Evolutionary conservation across 2,888 invertebrate genomes (phyloP).

Genomic region (Andricus curvator): DNA sequence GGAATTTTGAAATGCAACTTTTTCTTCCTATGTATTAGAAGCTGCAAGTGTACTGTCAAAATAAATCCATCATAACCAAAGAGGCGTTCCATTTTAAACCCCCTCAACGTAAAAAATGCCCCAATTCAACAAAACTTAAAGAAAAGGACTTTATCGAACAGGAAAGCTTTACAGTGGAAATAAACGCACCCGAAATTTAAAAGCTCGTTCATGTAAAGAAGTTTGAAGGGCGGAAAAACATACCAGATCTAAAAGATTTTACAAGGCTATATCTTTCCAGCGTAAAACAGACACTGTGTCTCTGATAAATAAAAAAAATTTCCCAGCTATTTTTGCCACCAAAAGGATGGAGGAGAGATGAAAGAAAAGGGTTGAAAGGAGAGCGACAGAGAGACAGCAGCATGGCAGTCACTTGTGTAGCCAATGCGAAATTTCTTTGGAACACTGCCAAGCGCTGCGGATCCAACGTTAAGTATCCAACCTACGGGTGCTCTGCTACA

Average conservation of each 20-base stretch:
- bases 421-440: conserved; percentile 66
- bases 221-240: background rate
- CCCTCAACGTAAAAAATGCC: background rate
- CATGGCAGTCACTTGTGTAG: conserved; percentile 48
- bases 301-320: conserved; percentile 18
- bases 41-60: too few relatives aligned
- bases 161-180: background rate
- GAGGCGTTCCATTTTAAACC: background rate
- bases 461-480: conserved; percentile 57
- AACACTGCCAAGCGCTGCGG: conserved; percentile 61
- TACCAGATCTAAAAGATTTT: background rate
- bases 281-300: conserved; percentile 9
- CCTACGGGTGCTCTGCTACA: conserved; percentile 48
- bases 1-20: too few relatives aligned
- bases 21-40: too few relatives aligned
- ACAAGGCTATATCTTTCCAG: conserved; percentile 18
- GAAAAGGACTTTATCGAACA: background rate
- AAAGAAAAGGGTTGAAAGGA: conserved; percentile 27
- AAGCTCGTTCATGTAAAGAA: background rate
- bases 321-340: conserved; percentile 27
- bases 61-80: too few relatives aligned
- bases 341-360: conserved; percentile 13
- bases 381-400: conserved; percentile 34
- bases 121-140: background rate
- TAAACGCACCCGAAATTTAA: background rate